phyloP scores from a whole-genome alignment of 2,113 vertebrate species.

The Melanerpes formicivorus region DNA sequence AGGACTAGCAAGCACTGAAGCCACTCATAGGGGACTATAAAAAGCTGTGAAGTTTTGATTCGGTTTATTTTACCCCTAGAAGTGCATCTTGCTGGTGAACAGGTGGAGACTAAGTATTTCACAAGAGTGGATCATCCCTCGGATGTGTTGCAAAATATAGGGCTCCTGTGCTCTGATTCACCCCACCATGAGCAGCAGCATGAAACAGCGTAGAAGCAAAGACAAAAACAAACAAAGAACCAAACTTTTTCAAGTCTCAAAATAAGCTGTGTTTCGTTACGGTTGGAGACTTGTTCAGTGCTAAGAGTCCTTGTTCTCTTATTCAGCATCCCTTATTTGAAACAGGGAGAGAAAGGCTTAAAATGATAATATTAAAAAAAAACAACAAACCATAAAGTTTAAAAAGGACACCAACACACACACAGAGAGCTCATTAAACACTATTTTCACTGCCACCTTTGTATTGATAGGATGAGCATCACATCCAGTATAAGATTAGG shows the following conservation, averaged over 20 bases:
- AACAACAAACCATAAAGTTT: neutral
- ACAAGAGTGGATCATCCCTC: neutral
- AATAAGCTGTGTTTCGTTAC: neutral
- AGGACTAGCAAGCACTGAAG: constrained; percentile 3
- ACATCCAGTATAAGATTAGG: neutral
- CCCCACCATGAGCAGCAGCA: neutral
- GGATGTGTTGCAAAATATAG: neutral
- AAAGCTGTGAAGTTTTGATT: neutral
- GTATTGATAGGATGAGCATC: neutral
- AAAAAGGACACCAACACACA: neutral
- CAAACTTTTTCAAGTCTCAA: neutral
- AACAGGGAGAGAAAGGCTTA: neutral
- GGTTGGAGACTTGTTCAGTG: neutral
- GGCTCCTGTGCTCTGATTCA: neutral
- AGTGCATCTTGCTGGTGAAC: neutral
- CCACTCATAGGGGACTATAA: neutral
- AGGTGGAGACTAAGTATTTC: neutral
- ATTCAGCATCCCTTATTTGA: neutral
- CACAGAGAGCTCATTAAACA: neutral
- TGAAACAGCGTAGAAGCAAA: neutral
- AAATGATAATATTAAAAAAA: neutral
- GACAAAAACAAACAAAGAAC: neutral
- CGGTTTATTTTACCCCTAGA: constrained; percentile 19
- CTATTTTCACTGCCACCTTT: neutral
- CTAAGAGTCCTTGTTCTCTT: neutral